Base-by-base conservation (phyloP, 2,797 vertebrate genomes). In the Diceros bicornis region DNA sequence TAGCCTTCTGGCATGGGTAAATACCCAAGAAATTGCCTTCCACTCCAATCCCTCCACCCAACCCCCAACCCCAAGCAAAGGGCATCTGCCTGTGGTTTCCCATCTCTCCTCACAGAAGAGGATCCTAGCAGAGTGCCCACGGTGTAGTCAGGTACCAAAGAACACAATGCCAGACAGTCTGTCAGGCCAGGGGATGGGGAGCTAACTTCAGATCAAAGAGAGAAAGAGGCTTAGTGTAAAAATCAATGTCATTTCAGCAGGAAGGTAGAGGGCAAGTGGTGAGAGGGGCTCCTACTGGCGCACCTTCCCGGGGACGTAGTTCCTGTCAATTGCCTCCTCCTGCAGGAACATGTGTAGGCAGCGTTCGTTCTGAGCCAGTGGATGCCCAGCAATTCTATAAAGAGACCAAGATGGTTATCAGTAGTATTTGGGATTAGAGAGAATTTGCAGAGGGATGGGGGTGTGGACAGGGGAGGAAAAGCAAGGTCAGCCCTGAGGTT, bases 331-430 rank as follows among this genome's bases (percentile, higher is more conserved):
- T 98, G 99, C 98, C 98, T 99, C 99, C 85, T 99, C 99, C 98
- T 99, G 99, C 98, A 99, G 99, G 98, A 99, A 99, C 99, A 99
- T 99, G 98, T 99, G 99, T 99, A 99, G 99, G 99, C 99, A 99
- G 98, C 99, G 99, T 99, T 99, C 99, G 0, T 99, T 99, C 99
- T 99, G 99, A 99, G 99, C 99, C 99, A 99, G 98, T 10, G 99
- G 99, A 97, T 99, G 99, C 98, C 99, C 99, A 95, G 99, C 99
- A 99, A 99, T 99, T 99, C 99, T 99, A 97, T 68, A 98, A 98
- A 95, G 97, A 96, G 98, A 98, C 81, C 95, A 96, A 95, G 50
- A 97, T 62, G 86, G 82, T 96, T 91, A 95, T 95, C 62, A 94
- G 97, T 87, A 95, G 82, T 78, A 87, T 72, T 52, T 1, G 55